These are phyloP conservation scores for Spilosoma lubricipeda DNA, from an alignment of 2,888 invertebrate genomes.

Conservation along the genomic window DNA sequence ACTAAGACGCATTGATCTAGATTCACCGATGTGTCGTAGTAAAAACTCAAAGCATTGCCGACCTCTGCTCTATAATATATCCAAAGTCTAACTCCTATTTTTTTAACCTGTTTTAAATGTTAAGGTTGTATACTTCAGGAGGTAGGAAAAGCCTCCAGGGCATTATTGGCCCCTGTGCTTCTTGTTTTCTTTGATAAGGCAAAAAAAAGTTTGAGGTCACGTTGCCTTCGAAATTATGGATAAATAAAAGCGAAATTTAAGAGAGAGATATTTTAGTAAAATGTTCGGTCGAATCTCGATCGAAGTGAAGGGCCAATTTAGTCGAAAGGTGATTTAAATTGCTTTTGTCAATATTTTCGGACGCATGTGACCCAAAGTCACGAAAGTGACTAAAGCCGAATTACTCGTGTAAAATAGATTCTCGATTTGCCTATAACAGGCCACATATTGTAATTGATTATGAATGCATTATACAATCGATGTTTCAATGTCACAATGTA, in stretches of 20 bases:
- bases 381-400: constrained; percentile 70
- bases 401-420: constrained; percentile 66
- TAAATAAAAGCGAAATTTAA: constrained; percentile 55
- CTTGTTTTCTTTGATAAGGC: constrained; percentile 82
- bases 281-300: constrained; percentile 50
- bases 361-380: constrained; percentile 58
- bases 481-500: constrained; percentile 65
- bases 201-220: constrained; percentile 59
- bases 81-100: constrained; percentile 86
- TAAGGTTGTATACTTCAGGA: constrained; percentile 81
- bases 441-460: constrained; percentile 61
- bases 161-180: constrained; percentile 79
- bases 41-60: constrained; percentile 40
- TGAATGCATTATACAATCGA: constrained; percentile 57
- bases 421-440: constrained; percentile 57
- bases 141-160: constrained; percentile 69
- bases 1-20: constrained; percentile 19
- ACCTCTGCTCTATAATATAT: constrained; percentile 72
- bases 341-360: constrained; percentile 65
- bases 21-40: constrained; percentile 14
- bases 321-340: constrained; percentile 52
- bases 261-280: constrained; percentile 68
- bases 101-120: constrained; percentile 85
- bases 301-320: constrained; percentile 58
- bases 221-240: constrained; percentile 64